phyloP scores from a whole-genome alignment of 2,113 vertebrate genomes.

The Cricetomys ansorgei region DNA sequence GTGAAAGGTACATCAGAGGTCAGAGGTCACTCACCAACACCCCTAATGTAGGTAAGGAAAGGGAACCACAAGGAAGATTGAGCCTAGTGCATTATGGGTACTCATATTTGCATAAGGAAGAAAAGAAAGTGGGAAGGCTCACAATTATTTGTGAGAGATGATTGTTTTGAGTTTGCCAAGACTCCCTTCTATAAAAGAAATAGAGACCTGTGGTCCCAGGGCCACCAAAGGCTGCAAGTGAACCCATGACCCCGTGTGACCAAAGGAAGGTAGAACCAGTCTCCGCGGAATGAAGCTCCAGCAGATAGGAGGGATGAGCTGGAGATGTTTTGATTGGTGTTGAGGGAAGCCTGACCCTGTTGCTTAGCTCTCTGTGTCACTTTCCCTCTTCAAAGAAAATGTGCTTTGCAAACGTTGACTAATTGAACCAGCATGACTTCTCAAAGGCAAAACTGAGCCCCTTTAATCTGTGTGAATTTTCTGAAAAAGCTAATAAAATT shows the following conservation, averaged over 20 bases:
- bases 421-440: constrained; percentile 72
- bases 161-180: not conserved
- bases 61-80: not conserved
- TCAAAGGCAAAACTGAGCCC: constrained; percentile 46
- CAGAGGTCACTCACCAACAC: not conserved
- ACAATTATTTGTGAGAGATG: not conserved
- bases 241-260: not conserved
- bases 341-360: not conserved
- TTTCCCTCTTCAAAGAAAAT: constrained; percentile 26
- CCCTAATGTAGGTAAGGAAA: not conserved
- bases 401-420: constrained; percentile 60
- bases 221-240: not conserved
- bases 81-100: not conserved
- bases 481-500: constrained; percentile 65
- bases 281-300: not conserved
- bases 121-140: not conserved
- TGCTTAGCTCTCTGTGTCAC: not conserved
- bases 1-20: not conserved
- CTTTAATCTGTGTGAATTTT: constrained; percentile 64
- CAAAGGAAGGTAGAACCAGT: not conserved
- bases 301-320: not conserved
- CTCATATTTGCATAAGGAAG: not conserved
- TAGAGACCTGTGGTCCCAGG: not conserved
- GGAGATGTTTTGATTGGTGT: not conserved
- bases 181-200: not conserved